phyloP scores from a whole-genome alignment of 2,888 invertebrate genomes.

The Blastobasis lacticolella region DNA sequence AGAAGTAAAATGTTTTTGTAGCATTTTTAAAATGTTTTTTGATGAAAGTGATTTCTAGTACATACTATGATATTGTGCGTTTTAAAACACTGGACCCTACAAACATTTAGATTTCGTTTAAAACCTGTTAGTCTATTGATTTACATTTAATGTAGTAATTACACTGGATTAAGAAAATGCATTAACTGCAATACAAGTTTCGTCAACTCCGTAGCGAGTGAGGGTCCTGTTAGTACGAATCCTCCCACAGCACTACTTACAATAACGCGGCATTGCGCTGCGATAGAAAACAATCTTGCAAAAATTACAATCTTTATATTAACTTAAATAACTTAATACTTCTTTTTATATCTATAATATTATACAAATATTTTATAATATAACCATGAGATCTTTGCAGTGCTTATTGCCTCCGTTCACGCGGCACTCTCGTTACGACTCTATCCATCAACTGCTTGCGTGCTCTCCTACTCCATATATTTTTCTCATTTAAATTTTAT shows the following conservation, averaged over 20 bases:
- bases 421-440: conserved; percentile 36
- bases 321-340: conserved; percentile 75
- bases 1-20: conserved; percentile 61
- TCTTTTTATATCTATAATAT: conserved; percentile 65
- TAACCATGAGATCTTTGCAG: conserved; percentile 72
- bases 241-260: conserved; percentile 44
- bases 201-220: conserved; percentile 23
- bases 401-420: conserved; percentile 44
- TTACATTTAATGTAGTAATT: conserved; percentile 63
- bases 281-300: conserved; percentile 66
- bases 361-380: conserved; percentile 48
- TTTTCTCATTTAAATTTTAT: conserved; percentile 64
- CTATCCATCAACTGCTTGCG: conserved; percentile 53
- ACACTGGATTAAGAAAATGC: conserved; percentile 70
- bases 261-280: conserved; percentile 39
- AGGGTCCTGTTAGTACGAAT: conserved; percentile 47
- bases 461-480: conserved; percentile 57
- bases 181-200: conserved; percentile 43
- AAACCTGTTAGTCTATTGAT: conserved; percentile 68
- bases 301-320: conserved; percentile 69
- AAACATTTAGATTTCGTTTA: conserved; percentile 70
- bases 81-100: conserved; percentile 72
- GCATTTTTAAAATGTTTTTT: conserved; percentile 52
- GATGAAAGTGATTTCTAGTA: conserved; percentile 67
- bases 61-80: conserved; percentile 73